Conservation (phyloP, 2,888 invertebrate genomes). For the Eristalis tenax region DNA sequence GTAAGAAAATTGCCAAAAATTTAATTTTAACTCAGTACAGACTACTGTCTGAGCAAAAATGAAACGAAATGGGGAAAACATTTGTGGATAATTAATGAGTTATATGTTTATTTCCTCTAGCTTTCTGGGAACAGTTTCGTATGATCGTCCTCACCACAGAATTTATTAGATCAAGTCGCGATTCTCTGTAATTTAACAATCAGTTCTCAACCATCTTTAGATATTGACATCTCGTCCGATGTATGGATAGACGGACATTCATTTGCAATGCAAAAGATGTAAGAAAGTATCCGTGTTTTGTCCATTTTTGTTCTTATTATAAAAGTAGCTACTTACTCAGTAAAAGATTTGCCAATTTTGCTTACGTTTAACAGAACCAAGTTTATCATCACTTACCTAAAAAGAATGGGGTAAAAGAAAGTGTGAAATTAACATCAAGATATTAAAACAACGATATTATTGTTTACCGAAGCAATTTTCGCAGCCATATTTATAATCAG, state of each 20-base stretch:
- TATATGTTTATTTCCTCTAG: background rate
- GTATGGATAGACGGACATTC: too few species aligned
- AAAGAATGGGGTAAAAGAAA: slow-evolving; percentile 42
- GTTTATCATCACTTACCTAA: slow-evolving; percentile 62
- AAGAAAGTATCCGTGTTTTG: background rate
- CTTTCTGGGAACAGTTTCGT: too few species aligned
- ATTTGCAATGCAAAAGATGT: too few species aligned
- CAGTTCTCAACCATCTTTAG: too few species aligned
- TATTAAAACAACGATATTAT: slow-evolving; percentile 12
- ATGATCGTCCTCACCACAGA: too few species aligned
- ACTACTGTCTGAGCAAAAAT: background rate
- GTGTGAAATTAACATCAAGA: slow-evolving; percentile 25
- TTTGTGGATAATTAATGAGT: background rate
- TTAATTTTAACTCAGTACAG: background rate
- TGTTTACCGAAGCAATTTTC: slow-evolving; percentile 68
- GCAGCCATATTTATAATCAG: slow-evolving; percentile 71
- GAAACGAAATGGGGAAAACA: background rate
- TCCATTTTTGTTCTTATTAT: background rate
- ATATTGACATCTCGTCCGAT: too few species aligned
- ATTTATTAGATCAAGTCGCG: background rate
- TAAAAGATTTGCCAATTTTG: slow-evolving; percentile 58
- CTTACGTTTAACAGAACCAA: slow-evolving; percentile 31
- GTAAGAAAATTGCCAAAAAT: slow-evolving; percentile 12
- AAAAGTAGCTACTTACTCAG: slow-evolving; percentile 56
- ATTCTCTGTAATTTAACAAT: background rate